phyloP scores from a whole-genome alignment of 2,797 vertebrate genomes.

The Falco naumanni region DNA sequence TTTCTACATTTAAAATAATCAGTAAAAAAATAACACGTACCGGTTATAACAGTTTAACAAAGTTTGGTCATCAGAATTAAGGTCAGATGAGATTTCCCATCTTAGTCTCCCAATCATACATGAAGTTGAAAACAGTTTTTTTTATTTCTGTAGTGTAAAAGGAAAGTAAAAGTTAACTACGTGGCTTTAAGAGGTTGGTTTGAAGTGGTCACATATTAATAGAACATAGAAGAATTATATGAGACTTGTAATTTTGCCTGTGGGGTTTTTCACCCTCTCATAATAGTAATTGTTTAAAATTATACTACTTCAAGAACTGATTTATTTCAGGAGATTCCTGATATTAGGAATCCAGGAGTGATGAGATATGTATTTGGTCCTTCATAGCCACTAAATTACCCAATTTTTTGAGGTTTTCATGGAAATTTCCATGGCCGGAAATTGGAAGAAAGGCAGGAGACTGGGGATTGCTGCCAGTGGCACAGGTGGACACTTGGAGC shows the following conservation, averaged over 20 bases:
- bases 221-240: not conserved
- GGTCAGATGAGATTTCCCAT: not conserved
- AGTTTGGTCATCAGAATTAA: not conserved
- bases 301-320: not conserved
- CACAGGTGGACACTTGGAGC: fast-evolving
- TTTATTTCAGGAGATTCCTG: not conserved
- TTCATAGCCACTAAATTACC: not conserved
- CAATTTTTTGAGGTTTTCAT: not conserved
- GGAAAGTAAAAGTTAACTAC: not conserved
- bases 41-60: not conserved
- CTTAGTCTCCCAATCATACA: not conserved
- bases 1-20: not conserved
- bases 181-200: not conserved
- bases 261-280: not conserved
- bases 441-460: not conserved
- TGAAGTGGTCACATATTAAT: not conserved
- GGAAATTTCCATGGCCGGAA: not conserved
- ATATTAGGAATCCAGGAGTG: not conserved
- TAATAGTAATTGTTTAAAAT: not conserved
- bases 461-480: not conserved
- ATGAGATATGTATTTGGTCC: not conserved
- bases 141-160: not conserved
- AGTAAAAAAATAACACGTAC: not conserved
- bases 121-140: not conserved
- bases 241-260: not conserved